These are phyloP conservation scores for Syrmaticus mikado DNA, from an alignment of 2,113 vertebrate genomes.

Conservation along the genomic window DNA sequence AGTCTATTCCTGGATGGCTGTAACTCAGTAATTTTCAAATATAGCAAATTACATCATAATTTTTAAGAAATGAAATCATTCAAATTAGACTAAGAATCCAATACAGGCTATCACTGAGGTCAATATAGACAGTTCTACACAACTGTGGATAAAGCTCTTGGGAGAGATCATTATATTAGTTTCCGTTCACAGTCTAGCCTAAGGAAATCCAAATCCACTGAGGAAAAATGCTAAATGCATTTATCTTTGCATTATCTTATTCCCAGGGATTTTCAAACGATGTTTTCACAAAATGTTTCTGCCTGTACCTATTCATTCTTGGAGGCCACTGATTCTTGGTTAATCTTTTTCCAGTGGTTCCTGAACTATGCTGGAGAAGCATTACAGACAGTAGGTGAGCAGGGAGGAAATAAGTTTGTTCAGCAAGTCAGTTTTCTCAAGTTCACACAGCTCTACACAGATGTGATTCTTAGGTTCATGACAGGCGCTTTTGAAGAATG, in stretches of 20 bases:
- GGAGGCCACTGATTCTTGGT: not conserved
- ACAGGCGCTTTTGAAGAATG: slow-evolving; percentile 38
- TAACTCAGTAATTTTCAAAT: slow-evolving; percentile 1
- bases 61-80: not conserved
- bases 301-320: not conserved
- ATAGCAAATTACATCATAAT: not conserved
- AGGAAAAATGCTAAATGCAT: not conserved
- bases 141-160: not conserved
- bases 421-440: not conserved
- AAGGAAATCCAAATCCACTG: not conserved
- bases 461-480: slow-evolving; percentile 11
- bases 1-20: not conserved
- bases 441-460: slow-evolving; percentile 13
- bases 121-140: not conserved
- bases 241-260: not conserved
- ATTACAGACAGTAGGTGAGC: not conserved
- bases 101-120: not conserved
- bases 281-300: not conserved
- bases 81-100: not conserved
- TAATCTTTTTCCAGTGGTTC: not conserved
- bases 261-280: not conserved
- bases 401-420: not conserved
- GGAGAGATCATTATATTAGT: not conserved
- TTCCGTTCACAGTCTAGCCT: not conserved
- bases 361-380: not conserved